Evolutionary conservation across 2,888 invertebrate genomes (phyloP), one percentile per base, ranked within the genome.

Genomic region (Sinohyriopsis cumingii): DNA sequence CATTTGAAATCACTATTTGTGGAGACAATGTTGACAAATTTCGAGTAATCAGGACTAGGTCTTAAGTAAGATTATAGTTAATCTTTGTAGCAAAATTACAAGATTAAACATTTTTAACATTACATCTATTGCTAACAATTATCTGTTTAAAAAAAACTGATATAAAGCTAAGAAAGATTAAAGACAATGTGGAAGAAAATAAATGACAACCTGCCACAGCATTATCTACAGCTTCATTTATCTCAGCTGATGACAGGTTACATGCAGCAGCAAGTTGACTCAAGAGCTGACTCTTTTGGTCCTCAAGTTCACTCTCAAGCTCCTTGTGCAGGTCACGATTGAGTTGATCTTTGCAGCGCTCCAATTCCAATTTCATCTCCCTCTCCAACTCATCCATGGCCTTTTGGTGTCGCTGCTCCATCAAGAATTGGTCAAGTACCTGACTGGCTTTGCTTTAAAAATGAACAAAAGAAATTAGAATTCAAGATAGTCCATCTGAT

Each of bases 321-420:
- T 86, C 85, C 1, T 64, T 59, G 73, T 88, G 86, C 59, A 88
- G 77, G 56, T 87, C 82, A 9, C 66, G 64, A 72, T 89, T 87
- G 22, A 89, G 81, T n/a, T 84, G 78, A 57, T 87, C 86, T 65
- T 81, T 82, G 68, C 82, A 79, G 67, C 81, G 83, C 76, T 87
- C 84, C 67, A 87, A 72, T 69, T 88, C 88, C 4, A 82, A 69
- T 60, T 84, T 77, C 87, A 88, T 87, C 69, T 89, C 88, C 28
- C 75, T 67, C 69, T 88, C 86, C 25, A 89, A 79, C 20, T 87
- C 83, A 22, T 80, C 75, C 82, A 86, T 80, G 4, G 85, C 84
- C 72, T 80, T 81, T 72, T 82, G 82, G 78, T 88, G 88, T 33
- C 84, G 69, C 71, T 86, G 85, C 45, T 88, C 86, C 76, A 87